Conservation (phyloP, 2,113 vertebrate genomes). For the Tychaedon coryphoeus region DNA sequence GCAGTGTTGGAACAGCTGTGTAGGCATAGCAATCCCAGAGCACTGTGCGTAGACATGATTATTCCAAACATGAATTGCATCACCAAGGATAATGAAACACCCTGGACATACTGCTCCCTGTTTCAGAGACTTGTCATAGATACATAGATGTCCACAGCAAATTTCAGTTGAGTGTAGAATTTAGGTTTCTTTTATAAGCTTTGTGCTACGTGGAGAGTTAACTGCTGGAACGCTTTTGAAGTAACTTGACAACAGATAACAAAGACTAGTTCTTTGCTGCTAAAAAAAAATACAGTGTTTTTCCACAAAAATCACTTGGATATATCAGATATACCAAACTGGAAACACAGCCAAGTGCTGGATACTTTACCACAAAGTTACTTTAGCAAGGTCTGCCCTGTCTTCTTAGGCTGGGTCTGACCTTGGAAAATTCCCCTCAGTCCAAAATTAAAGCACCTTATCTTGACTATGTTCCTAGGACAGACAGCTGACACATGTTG, state of each 20-base stretch:
- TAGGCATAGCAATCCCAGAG: background rate
- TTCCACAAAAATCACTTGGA: background rate
- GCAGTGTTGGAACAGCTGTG: constrained; percentile 28
- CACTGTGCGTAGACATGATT: background rate
- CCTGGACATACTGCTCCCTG: background rate
- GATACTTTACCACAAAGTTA: background rate
- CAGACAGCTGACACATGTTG: background rate
- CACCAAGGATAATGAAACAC: background rate
- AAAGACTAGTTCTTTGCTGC: background rate
- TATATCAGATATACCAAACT: background rate
- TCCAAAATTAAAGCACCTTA: background rate
- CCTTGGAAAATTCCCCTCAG: background rate
- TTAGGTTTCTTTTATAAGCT: background rate
- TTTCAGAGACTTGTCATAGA: background rate
- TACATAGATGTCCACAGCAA: background rate
- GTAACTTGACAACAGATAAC: background rate
- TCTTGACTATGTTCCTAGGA: background rate
- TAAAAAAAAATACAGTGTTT: background rate
- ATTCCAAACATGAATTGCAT: background rate
- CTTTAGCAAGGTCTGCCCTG: background rate
- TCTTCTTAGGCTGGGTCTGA: background rate
- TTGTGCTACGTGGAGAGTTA: background rate
- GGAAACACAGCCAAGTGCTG: background rate
- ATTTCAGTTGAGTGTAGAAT: background rate
- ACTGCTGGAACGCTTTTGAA: background rate